A percentile compares a stretch with the other conserved stretches of the same genome.
Conservation (phyloP, 2,113 vertebrate genomes). For the Lagopus leucura region DNA sequence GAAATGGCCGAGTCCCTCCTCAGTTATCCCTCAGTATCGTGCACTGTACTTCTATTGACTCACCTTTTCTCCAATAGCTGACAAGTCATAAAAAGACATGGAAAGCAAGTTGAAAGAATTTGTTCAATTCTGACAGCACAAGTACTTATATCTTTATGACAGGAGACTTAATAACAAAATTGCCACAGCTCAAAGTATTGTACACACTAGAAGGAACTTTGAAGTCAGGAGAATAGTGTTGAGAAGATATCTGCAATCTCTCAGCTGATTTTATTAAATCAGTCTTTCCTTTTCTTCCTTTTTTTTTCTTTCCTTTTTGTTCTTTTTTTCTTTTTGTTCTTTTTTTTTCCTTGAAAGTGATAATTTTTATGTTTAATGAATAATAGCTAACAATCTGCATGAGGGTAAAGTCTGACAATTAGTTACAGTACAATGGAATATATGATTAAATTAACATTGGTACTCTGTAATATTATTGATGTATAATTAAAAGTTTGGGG, state of each 20-base stretch:
- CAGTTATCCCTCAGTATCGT: background rate
- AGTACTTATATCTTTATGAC: background rate
- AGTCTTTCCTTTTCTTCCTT: background rate
- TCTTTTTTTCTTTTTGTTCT: background rate
- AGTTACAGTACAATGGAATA: background rate
- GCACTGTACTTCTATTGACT: background rate
- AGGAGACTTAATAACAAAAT: background rate
- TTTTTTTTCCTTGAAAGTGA: background rate
- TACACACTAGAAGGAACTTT: rapidly evolving
- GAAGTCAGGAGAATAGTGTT: background rate
- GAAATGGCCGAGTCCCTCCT: background rate
- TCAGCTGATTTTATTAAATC: background rate
- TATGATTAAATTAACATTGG: background rate
- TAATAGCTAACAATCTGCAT: background rate
- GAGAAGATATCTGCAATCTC: background rate
- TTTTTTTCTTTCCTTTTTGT: too few species aligned
- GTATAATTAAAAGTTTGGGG: background rate
- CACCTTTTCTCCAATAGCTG: background rate
- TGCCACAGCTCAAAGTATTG: rapidly evolving
- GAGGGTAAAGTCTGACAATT: background rate
- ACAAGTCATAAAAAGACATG: background rate
- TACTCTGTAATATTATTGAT: background rate
- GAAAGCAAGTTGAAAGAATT: background rate
- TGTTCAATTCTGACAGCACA: background rate
- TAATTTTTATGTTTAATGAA: background rate